A percentile compares a stretch with the other conserved stretches of the same genome.
phyloP scores from a whole-genome alignment of 2,888 invertebrate species.

The Sisyra nigra region DNA sequence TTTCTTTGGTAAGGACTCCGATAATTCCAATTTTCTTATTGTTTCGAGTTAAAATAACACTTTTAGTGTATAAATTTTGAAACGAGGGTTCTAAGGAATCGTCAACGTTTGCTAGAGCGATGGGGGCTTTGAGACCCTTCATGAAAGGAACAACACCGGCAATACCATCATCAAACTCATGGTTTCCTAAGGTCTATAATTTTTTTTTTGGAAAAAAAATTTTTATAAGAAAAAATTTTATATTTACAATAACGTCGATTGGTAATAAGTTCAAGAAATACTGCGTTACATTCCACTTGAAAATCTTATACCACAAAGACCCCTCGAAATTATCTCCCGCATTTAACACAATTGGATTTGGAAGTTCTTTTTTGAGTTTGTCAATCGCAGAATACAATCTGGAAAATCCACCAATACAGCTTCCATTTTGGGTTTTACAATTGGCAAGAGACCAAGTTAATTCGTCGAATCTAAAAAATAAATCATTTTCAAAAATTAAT shows the following conservation, averaged over 20 bases:
- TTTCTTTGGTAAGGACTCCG: constrained; percentile 34
- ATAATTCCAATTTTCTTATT: constrained; percentile 60
- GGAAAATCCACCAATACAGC: constrained; percentile 55
- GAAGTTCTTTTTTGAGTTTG: constrained; percentile 23
- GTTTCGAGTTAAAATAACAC: constrained; percentile 40
- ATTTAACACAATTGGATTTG: constrained; percentile 50
- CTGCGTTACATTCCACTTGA: constrained; percentile 56
- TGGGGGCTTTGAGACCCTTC: constrained; percentile 40
- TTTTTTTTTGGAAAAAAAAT: constrained; percentile 3
- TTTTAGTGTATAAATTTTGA: constrained; percentile 42
- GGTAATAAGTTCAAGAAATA: constrained; percentile 58
- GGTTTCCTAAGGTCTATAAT: constrained; percentile 66
- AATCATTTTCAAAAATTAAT: no score
- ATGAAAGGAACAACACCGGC: constrained; percentile 58
- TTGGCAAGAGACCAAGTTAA: constrained; percentile 36
- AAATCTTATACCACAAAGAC: constrained; percentile 64
- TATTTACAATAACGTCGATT: constrained; percentile 58
- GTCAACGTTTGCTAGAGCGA: constrained; percentile 64
- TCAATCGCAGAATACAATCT: constrained; percentile 41
- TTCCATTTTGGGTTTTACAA: constrained; percentile 31
- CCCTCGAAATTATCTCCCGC: constrained; percentile 78
- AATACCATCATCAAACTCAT: constrained; percentile 70
- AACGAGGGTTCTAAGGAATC: constrained; percentile 46
- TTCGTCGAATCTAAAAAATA: constrained; percentile 30
- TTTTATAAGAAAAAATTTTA: no score